phyloP scores from a whole-genome alignment of 2,113 vertebrate genomes.

The Zootoca vivipara region DNA sequence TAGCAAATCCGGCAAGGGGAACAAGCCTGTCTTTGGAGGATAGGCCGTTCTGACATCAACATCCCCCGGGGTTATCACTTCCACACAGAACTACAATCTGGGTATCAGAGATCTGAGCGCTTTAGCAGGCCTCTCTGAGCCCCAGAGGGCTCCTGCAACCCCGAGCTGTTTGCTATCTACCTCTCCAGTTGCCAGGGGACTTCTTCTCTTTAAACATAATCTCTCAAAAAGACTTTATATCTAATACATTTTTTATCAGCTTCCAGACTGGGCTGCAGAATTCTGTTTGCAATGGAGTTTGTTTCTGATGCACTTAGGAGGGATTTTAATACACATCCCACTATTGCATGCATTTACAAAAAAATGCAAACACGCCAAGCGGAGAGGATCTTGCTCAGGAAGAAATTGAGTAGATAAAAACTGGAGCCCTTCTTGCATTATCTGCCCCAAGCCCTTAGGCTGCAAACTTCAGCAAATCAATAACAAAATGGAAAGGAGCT shows the following conservation, averaged over 20 bases:
- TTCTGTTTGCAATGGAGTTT: background rate
- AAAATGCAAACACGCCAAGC: background rate
- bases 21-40: background rate
- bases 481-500: background rate
- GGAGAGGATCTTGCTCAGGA: background rate
- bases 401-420: background rate
- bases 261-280: background rate
- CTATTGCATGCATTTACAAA: background rate
- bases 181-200: constrained; percentile 42
- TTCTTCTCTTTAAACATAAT: constrained; percentile 30
- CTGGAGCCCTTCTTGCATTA: background rate
- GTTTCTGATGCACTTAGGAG: background rate
- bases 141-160: constrained; percentile 53
- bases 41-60: background rate
- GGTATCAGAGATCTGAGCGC: background rate
- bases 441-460: fast-evolving
- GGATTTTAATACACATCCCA: background rate
- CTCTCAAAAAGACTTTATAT: constrained; percentile 48
- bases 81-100: background rate
- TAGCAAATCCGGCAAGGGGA: background rate
- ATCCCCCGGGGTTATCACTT: background rate
- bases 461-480: background rate
- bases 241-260: constrained; percentile 48
- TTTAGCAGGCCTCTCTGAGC: background rate
- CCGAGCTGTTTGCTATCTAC: constrained; percentile 43